These are phyloP conservation scores for Lagenorhynchus albirostris DNA, from an alignment of 2,113 vertebrate species.

Conservation along the genomic window DNA sequence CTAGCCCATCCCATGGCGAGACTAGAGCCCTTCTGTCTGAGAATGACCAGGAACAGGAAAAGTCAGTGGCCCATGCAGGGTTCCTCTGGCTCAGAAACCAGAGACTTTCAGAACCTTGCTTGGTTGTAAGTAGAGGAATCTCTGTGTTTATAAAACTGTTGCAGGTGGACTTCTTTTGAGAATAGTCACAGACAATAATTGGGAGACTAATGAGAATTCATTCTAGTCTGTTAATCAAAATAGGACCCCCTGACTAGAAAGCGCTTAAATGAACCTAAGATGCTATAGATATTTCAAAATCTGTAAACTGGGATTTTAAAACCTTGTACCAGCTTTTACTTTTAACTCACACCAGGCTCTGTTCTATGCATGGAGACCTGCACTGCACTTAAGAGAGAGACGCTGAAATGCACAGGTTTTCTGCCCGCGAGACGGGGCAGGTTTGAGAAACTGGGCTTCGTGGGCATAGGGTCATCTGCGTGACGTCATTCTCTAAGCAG, in stretches of 20 bases:
- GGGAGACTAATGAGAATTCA: neutral
- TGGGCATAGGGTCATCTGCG: neutral
- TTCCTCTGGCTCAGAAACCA: neutral
- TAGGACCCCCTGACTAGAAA: neutral
- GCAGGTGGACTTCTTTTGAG: neutral
- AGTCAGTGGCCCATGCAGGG: neutral
- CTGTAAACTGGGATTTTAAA: neutral
- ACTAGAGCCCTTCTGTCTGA: no score
- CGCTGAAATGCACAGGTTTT: neutral
- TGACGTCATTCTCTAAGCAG: neutral
- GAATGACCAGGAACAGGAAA: neutral
- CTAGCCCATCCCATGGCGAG: accelerated
- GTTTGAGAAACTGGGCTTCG: neutral
- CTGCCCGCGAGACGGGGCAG: neutral
- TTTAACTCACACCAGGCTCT: neutral
- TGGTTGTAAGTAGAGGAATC: neutral
- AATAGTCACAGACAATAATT: neutral
- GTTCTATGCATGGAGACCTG: neutral
- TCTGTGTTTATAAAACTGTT: neutral
- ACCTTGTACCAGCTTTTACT: neutral
- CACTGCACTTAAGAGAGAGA: accelerated
- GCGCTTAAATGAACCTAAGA: neutral
- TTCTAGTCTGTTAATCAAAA: neutral
- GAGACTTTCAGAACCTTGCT: neutral
- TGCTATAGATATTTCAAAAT: neutral